phyloP scores from a whole-genome alignment of 1,140 invertebrate species.

The Zaprionus vittiger region DNA sequence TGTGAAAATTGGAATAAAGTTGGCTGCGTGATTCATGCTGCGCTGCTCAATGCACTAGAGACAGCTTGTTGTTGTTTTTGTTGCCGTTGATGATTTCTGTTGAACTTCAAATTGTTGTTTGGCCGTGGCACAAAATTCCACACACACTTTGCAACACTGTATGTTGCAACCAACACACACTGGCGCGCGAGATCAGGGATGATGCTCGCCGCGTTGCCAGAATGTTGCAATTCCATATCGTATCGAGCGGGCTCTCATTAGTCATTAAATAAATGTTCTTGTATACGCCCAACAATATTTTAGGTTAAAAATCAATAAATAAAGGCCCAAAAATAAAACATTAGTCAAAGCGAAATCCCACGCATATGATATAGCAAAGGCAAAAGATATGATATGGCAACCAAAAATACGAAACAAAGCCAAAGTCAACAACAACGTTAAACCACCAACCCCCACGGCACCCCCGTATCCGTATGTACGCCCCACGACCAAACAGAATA shows the following conservation, averaged over 20 bases:
- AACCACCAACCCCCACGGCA: constrained; percentile 4
- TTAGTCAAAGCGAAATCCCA: constrained; percentile 32
- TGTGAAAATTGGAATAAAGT: constrained; percentile 67
- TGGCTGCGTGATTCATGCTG: constrained; percentile 63
- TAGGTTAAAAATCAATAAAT: constrained; percentile 47
- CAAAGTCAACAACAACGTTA: constrained; percentile 30
- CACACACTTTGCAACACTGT: constrained; percentile 54
- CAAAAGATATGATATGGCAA: constrained; percentile 21
- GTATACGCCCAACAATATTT: constrained; percentile 10
- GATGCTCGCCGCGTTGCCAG: constrained; percentile 10
- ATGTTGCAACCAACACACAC: constrained; percentile 3
- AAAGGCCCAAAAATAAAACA: constrained; percentile 27
- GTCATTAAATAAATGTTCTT: background rate
- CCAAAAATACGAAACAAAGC: constrained; percentile 25
- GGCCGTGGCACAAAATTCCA: constrained; percentile 56
- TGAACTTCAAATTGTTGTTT: constrained; percentile 67
- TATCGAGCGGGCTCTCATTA: background rate
- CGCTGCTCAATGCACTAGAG: constrained; percentile 33
- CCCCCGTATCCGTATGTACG: background rate
- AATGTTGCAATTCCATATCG: background rate
- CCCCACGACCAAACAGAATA: constrained; percentile 6
- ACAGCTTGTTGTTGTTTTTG: constrained; percentile 17
- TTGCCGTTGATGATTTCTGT: constrained; percentile 18
- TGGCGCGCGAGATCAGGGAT: background rate
- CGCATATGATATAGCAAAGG: constrained; percentile 16